A percentile compares a stretch with the other conserved stretches of the same genome.
phyloP scores from a whole-genome alignment of 2,797 vertebrate species.

The Hozukius guyotensis region DNA sequence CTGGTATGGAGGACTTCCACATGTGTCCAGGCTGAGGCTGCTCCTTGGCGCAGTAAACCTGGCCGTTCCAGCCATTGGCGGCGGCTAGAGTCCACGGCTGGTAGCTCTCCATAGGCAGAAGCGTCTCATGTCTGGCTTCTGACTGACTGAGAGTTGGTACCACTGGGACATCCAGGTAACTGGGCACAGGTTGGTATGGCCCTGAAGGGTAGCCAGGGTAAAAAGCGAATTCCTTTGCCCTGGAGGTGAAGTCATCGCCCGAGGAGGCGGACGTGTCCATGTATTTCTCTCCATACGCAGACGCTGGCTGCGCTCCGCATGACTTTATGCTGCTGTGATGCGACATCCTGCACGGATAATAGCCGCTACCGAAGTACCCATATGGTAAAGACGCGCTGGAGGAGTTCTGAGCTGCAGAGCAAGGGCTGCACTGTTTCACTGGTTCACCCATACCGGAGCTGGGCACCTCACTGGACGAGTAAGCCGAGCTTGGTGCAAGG shows the following conservation, averaged over 20 bases:
- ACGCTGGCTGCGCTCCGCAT: conserved; percentile 89
- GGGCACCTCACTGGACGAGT: conserved; percentile 87
- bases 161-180: conserved; percentile 96
- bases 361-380: conserved; percentile 95
- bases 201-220: conserved; percentile 94
- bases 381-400: conserved; percentile 94
- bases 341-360: conserved; percentile 95
- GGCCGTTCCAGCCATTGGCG: conserved; percentile 94
- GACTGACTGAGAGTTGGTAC: conserved; percentile 91
- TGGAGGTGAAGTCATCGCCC: conserved; percentile 93
- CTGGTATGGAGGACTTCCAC: conserved; percentile 95
- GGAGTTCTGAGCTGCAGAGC: conserved; percentile 93
- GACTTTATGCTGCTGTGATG: conserved; percentile 93
- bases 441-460: conserved; percentile 89
- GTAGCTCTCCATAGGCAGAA: conserved; percentile 95
- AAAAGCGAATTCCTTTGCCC: conserved; percentile 97
- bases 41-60: conserved; percentile 97
- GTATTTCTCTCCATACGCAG: conserved; percentile 92
- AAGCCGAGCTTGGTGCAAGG: conserved; percentile 90
- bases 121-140: conserved; percentile 93
- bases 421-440: conserved; percentile 96
- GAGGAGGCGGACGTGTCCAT: conserved; percentile 93
- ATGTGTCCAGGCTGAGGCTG: conserved; percentile 93
- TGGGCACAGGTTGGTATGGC: conserved; percentile 95
- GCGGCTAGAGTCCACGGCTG: conserved; percentile 93